These are phyloP conservation scores for Sebastes trivittatus DNA, from an alignment of 2,797 vertebrate species.

Conservation along the genomic window DNA sequence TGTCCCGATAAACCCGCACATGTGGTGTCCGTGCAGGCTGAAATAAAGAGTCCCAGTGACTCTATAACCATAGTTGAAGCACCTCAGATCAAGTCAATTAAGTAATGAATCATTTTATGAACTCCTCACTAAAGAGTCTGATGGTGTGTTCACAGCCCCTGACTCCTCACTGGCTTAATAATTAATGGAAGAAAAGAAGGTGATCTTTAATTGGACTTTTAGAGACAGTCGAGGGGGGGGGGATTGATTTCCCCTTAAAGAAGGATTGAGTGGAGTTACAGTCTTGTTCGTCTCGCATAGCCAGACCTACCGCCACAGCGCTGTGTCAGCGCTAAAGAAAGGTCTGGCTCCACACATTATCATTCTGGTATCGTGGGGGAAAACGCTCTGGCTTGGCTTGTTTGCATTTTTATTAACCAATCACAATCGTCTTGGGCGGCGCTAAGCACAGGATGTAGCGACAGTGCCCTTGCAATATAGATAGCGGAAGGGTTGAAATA, in stretches of 20 bases:
- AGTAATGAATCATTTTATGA: slow-evolving; percentile 33
- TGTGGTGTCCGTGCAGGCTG: neutral
- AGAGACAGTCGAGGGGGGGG: slow-evolving; percentile 17
- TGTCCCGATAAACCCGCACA: neutral
- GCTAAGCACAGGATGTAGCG: too few relatives aligned
- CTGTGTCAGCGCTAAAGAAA: neutral
- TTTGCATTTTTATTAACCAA: too few relatives aligned
- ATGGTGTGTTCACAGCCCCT: neutral
- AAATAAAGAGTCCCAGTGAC: neutral
- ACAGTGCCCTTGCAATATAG: too few relatives aligned
- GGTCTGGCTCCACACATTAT: neutral
- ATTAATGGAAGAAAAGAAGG: slow-evolving; percentile 38
- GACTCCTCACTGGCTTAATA: slow-evolving; percentile 30
- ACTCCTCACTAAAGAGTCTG: slow-evolving; percentile 11
- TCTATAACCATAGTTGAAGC: neutral
- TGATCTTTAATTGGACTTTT: slow-evolving; percentile 51
- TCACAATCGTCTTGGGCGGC: too few relatives aligned
- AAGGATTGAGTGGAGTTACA: slow-evolving; percentile 20
- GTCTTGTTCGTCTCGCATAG: neutral
- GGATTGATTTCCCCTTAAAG: slow-evolving; percentile 40
- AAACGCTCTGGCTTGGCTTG: too few relatives aligned
- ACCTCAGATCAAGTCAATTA: slow-evolving; percentile 17
- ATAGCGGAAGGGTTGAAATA: too few relatives aligned
- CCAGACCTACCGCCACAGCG: neutral
- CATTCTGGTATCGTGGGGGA: neutral